phyloP scores from a whole-genome alignment of 1,140 invertebrate species.

The Pteromalus puparum region DNA sequence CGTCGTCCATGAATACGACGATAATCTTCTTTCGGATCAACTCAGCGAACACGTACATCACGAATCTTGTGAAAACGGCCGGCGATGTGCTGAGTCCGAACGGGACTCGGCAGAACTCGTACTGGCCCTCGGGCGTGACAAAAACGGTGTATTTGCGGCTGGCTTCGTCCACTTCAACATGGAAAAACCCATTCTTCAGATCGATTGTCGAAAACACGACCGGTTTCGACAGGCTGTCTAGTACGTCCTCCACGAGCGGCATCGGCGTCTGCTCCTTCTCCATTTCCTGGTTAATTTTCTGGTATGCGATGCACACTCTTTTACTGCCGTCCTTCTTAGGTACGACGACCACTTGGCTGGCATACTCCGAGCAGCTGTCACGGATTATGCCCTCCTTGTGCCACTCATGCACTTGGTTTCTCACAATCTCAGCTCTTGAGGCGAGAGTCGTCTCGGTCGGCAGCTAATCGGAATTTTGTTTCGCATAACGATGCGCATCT shows the following conservation, averaged over 20 bases:
- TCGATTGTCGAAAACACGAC: conserved; percentile 64
- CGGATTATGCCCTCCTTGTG: too few species aligned
- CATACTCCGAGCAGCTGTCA: background rate
- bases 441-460: too few species aligned
- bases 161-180: conserved; percentile 60
- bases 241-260: conserved; percentile 49
- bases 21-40: conserved; percentile 5
- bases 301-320: conserved; percentile 1
- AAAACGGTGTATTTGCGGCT: conserved; percentile 63
- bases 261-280: conserved; percentile 38
- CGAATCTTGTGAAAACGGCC: conserved; percentile 37
- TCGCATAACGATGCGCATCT: too few species aligned
- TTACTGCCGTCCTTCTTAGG: background rate
- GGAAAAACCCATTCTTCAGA: conserved; percentile 66
- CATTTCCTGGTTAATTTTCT: conserved; percentile 35
- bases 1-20: conserved; percentile 40
- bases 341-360: background rate
- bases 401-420: too few species aligned
- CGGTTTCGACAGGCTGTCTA: conserved; percentile 49
- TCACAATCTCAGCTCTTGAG: too few species aligned
- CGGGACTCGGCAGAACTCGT: conserved; percentile 59
- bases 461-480: too few species aligned
- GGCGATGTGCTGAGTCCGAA: conserved; percentile 62
- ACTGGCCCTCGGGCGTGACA: conserved; percentile 56
- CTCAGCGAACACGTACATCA: conserved; percentile 28